Evolutionary conservation across 2,888 invertebrate genomes (phyloP).

Genomic region (Synergus gifuensis): DNA sequence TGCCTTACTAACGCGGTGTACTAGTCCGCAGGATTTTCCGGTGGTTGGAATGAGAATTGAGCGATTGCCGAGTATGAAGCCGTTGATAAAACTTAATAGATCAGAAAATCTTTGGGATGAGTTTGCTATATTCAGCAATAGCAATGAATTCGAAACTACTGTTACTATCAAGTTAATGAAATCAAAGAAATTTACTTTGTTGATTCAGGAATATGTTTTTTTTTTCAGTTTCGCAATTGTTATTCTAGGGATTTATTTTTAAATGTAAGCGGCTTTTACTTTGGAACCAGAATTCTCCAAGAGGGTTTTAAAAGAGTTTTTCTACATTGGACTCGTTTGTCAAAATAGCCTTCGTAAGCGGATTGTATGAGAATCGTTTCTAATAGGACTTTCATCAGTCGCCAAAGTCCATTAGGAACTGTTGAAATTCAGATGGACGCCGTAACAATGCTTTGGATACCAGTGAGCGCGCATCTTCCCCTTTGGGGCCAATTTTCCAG

Average conservation of each 20-base stretch:
- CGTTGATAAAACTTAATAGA: neutral
- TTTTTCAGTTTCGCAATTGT: neutral
- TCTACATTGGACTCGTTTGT: constrained; percentile 18
- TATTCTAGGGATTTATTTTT: neutral
- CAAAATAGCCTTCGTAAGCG: constrained; percentile 17
- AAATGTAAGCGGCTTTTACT: neutral
- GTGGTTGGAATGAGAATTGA: neutral
- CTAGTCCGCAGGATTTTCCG: neutral
- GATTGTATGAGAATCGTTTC: constrained; percentile 28
- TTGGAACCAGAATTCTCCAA: neutral
- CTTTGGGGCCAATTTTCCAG: constrained; percentile 52
- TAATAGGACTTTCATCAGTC: constrained; percentile 19
- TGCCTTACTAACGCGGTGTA: neutral
- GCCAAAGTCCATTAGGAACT: constrained; percentile 25
- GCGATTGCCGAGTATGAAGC: neutral
- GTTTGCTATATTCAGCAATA: neutral
- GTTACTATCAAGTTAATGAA: too few relatives aligned
- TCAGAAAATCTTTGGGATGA: neutral
- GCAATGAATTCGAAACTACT: neutral
- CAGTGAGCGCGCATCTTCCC: constrained; percentile 44
- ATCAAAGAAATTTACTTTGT: neutral
- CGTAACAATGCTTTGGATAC: constrained; percentile 35
- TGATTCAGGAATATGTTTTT: neutral
- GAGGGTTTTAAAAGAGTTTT: neutral
- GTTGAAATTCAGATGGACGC: constrained; percentile 18